A percentile compares a stretch with the other conserved stretches of the same genome.
Conservation (phyloP, 1,140 invertebrate genomes). For the Drosophila santomea region DNA sequence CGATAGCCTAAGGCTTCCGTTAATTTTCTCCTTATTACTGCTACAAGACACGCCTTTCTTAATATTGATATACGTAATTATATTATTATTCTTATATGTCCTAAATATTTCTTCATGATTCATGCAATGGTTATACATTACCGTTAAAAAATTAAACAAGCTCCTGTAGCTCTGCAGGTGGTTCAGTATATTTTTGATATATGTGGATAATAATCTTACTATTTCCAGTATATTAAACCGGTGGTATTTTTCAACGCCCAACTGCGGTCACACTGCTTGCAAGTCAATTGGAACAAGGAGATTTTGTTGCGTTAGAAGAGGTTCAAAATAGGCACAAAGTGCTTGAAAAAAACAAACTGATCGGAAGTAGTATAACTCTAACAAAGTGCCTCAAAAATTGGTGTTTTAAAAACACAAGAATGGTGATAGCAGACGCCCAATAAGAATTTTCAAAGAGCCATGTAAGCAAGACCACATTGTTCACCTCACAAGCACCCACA, state of each 20-base stretch:
- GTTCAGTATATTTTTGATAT: slow-evolving; percentile 12
- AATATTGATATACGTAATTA: too few relatives aligned
- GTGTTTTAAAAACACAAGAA: slow-evolving; percentile 15
- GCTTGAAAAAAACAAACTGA: slow-evolving; percentile 8
- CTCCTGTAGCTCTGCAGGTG: slow-evolving; percentile 9
- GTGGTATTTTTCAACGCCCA: neutral
- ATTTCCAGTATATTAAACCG: neutral
- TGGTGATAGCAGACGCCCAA: slow-evolving; percentile 14
- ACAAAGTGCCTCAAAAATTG: slow-evolving; percentile 10
- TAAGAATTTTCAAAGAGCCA: slow-evolving; percentile 20
- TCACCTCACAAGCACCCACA: slow-evolving; percentile 31
- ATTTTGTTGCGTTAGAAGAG: slow-evolving; percentile 22
- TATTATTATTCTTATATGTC: too few relatives aligned
- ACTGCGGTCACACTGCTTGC: slow-evolving; percentile 10
- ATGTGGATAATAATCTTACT: neutral
- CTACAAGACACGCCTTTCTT: too few relatives aligned
- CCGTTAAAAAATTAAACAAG: neutral
- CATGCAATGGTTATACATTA: too few relatives aligned
- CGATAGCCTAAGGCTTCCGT: too few relatives aligned
- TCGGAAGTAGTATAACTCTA: neutral
- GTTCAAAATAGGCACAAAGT: neutral
- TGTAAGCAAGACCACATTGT: slow-evolving; percentile 44
- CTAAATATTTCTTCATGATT: too few relatives aligned
- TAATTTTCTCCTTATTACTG: too few relatives aligned
- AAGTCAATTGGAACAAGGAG: slow-evolving; percentile 19